phyloP scores from a whole-genome alignment of 2,113 vertebrate species.

The Cepphus grylle region DNA sequence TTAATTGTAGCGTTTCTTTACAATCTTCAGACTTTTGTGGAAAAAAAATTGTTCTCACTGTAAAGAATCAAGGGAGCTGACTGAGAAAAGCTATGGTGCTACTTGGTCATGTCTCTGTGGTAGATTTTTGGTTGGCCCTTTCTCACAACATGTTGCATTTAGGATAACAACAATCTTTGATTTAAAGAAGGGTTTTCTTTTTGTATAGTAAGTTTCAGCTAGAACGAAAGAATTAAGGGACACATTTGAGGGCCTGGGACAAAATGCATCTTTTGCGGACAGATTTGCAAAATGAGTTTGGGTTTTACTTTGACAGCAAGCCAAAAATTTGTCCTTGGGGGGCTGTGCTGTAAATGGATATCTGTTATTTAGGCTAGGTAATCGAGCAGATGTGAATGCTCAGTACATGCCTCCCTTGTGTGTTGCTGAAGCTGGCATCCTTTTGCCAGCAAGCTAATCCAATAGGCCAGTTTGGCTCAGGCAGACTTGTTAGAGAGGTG shows the following conservation, averaged over 20 bases:
- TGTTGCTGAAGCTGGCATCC: neutral
- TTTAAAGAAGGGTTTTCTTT: neutral
- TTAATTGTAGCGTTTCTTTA: neutral
- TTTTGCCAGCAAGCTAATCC: neutral
- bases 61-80: neutral
- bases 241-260: neutral
- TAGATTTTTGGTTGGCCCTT: neutral
- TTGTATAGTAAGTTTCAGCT: neutral
- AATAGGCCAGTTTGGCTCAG: neutral
- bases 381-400: neutral
- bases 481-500: neutral
- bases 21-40: neutral
- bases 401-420: neutral
- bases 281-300: neutral
- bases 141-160: neutral
- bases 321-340: neutral
- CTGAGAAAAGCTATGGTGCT: neutral
- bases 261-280: neutral
- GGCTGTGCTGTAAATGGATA: neutral
- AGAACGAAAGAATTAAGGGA: neutral
- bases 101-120: neutral
- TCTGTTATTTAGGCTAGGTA: neutral
- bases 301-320: neutral
- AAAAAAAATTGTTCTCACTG: neutral
- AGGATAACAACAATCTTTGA: neutral